Base-by-base conservation (phyloP, 2,888 invertebrate genomes). In the Taphrorychus bicolor region DNA sequence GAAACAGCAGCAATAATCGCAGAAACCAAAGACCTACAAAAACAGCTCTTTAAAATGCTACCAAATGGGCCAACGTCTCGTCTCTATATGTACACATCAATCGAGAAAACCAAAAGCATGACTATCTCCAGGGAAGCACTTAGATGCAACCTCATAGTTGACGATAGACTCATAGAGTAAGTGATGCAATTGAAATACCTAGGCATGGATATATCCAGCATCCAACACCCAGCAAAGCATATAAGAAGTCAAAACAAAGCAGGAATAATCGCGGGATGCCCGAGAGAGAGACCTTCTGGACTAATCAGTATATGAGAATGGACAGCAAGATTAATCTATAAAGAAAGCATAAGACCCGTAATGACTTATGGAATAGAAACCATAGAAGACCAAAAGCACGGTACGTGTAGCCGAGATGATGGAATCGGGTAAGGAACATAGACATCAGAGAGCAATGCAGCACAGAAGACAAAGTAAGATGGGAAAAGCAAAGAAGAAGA, bases 21-120 rank as follows among this genome's bases (percentile, higher is more conserved):
- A 14, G 52, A 51, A 19, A 51, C 17, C 21, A 17, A 57, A 16
- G 21, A 19, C 42, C 57, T 57, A 14, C 57, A 57, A 21, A 57
- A 22, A 42, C 42, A 42, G 42, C 42, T 57, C 5, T 57, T 19
- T 42, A 57, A 42, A n/a, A 42, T 57, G n/a, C 41, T 18, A 57
- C 41, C 57, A 57, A 42, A 17, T 57, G 1, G 19, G 21, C 0
- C 42, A 42, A 42, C 41, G 14, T 17, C 40, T 32, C 17, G 40
- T 21, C 9, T n/a, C n/a, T n/a, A n/a, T n/a, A 56, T 57, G 57
- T 19, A 17, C 3, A 42, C 19, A 4, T 19, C 21, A 11, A 57
- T 18, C 5, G 42, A 42, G 3, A 57, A 57, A 57, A 57, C 42
- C 5, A 42, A 40, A 42, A 18, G 19, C 14, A 42, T 57, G 19